These are phyloP conservation scores for Dysdera silvatica DNA, from an alignment of 1,140 invertebrate species.

Conservation along the genomic window DNA sequence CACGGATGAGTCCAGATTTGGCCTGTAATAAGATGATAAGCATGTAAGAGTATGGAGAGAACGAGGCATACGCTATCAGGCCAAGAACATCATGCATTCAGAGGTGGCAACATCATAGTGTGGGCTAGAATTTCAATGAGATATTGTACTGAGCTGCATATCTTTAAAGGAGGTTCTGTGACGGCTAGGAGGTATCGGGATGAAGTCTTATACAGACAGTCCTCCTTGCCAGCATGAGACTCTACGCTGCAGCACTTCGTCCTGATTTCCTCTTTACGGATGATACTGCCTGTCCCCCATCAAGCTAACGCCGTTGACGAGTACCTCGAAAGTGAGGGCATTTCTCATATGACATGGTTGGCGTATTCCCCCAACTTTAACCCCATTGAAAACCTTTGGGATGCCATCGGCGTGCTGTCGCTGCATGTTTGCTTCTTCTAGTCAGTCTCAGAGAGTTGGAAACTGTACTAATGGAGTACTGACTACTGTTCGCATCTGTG, in stretches of 20 bases:
- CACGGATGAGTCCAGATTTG: background rate
- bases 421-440: background rate
- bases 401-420: background rate
- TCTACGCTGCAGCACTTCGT: background rate
- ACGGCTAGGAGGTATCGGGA: background rate
- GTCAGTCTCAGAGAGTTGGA: background rate
- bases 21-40: too few species aligned
- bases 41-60: too few species aligned
- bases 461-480: too few species aligned
- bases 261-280: too few species aligned
- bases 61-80: too few species aligned
- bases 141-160: background rate
- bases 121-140: background rate
- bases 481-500: too few species aligned
- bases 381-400: background rate
- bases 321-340: background rate
- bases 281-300: background rate
- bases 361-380: background rate
- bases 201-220: slow-evolving; percentile 4
- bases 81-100: background rate
- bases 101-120: background rate
- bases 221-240: background rate
- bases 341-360: background rate
- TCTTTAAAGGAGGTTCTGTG: background rate
- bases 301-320: background rate